phyloP scores from a whole-genome alignment of 2,888 invertebrate genomes.

The Xylota segnis region DNA sequence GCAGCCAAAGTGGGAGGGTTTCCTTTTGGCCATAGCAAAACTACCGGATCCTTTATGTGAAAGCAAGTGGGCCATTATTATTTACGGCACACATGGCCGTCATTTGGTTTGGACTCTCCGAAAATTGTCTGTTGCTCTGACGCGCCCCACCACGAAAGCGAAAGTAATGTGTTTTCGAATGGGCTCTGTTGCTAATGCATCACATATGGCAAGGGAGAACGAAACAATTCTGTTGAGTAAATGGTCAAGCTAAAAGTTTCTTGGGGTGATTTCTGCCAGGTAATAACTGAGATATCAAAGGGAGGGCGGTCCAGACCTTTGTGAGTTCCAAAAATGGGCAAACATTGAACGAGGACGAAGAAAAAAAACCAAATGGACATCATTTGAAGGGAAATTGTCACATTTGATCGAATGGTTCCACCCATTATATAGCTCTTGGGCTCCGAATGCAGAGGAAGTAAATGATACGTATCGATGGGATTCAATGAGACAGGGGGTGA shows the following conservation, averaged over 20 bases:
- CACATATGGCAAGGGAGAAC: slow-evolving; percentile 66
- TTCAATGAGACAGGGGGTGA: slow-evolving; percentile 20
- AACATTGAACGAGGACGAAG: not conserved
- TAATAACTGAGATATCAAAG: slow-evolving; percentile 63
- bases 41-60: slow-evolving; percentile 72
- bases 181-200: slow-evolving; percentile 73
- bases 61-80: slow-evolving; percentile 76
- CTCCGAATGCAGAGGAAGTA: not conserved
- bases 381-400: slow-evolving; percentile 61
- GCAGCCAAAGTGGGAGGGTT: slow-evolving; percentile 49
- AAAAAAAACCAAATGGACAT: slow-evolving; percentile 32
- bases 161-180: slow-evolving; percentile 72
- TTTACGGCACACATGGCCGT: slow-evolving; percentile 76
- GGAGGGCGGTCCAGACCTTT: slow-evolving; percentile 9
- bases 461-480: slow-evolving; percentile 25
- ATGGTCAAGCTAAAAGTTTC: slow-evolving; percentile 56
- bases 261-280: slow-evolving; percentile 51
- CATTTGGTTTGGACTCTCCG: slow-evolving; percentile 65
- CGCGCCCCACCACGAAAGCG: slow-evolving; percentile 60
- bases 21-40: slow-evolving; percentile 55
- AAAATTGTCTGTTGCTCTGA: slow-evolving; percentile 73
- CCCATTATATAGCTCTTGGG: slow-evolving; percentile 23
- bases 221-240: slow-evolving; percentile 69
- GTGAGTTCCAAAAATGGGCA: slow-evolving; percentile 29
- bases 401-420: slow-evolving; percentile 58